phyloP scores from a whole-genome alignment of 2,888 invertebrate species.

The Reticulitermes lucifugus region DNA sequence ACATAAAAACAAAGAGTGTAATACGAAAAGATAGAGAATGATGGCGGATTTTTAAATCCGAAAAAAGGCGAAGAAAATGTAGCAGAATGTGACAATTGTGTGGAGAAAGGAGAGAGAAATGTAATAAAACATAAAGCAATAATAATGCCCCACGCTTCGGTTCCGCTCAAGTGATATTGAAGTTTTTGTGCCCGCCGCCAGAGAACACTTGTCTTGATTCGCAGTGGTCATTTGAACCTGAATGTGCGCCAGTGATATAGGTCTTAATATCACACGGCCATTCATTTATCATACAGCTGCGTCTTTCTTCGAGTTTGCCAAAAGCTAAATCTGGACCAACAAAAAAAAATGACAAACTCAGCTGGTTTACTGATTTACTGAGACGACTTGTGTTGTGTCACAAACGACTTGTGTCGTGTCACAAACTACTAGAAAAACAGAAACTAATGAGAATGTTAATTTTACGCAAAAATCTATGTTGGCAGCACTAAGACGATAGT shows the following conservation, averaged over 20 bases:
- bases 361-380: no score
- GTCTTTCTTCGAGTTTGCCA: not conserved
- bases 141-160: not conserved
- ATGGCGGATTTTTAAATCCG: not conserved
- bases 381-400: no score
- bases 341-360: no score
- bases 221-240: not conserved
- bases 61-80: not conserved
- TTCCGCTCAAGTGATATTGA: not conserved
- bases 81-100: not conserved
- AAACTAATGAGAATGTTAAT: no score
- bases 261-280: slow-evolving; percentile 5
- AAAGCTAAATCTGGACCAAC: no score
- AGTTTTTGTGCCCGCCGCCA: not conserved
- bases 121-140: not conserved
- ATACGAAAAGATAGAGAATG: not conserved
- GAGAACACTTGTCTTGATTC: slow-evolving; percentile 6
- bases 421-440: no score
- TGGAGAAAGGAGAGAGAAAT: not conserved
- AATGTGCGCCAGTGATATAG: not conserved
- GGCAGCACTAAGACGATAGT: no score
- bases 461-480: no score
- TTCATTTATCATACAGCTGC: not conserved
- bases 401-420: no score
- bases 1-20: not conserved